A percentile compares a stretch with the other conserved stretches of the same genome.
These are phyloP conservation scores for Cataglyphis albicans DNA, from an alignment of 2,888 invertebrate species.

Conservation along the genomic window DNA sequence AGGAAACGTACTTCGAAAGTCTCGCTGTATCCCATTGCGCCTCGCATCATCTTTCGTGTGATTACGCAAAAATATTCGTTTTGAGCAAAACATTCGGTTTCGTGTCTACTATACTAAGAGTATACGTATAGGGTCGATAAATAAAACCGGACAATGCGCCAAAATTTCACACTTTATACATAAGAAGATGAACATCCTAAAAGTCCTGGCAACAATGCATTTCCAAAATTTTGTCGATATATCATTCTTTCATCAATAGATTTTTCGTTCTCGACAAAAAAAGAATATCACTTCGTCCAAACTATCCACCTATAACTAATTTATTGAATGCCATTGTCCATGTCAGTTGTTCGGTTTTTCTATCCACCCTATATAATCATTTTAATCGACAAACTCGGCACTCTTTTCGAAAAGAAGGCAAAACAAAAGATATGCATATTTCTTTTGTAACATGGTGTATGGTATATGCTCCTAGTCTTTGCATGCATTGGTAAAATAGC, in stretches of 20 bases:
- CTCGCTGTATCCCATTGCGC: slow-evolving; percentile 67
- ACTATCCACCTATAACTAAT: neutral
- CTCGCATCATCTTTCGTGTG: slow-evolving; percentile 61
- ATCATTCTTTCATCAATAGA: neutral
- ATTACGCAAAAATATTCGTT: slow-evolving; percentile 74
- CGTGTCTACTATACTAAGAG: slow-evolving; percentile 72
- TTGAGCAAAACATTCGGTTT: slow-evolving; percentile 82
- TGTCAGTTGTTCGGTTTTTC: slow-evolving; percentile 55
- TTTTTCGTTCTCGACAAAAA: neutral
- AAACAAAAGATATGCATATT: slow-evolving; percentile 71
- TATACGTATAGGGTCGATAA: slow-evolving; percentile 69
- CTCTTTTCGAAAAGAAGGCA: slow-evolving; percentile 57
- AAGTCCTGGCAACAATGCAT: neutral
- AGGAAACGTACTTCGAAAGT: slow-evolving; percentile 75
- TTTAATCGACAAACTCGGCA: slow-evolving; percentile 58
- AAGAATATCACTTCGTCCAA: neutral
- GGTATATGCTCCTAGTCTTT: slow-evolving; percentile 64
- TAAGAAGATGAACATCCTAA: neutral
- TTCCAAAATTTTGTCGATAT: neutral
- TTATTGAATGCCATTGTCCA: neutral
- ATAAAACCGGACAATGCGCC: slow-evolving; percentile 61
- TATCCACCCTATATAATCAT: slow-evolving; percentile 70
- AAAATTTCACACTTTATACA: slow-evolving; percentile 29
- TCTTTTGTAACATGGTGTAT: slow-evolving; percentile 70
- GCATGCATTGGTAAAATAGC: slow-evolving; percentile 60